A percentile compares a stretch with the other conserved stretches of the same genome.
Evolutionary conservation across 2,797 vertebrate genomes (phyloP).

Genomic region (Graptemys geographica): DNA sequence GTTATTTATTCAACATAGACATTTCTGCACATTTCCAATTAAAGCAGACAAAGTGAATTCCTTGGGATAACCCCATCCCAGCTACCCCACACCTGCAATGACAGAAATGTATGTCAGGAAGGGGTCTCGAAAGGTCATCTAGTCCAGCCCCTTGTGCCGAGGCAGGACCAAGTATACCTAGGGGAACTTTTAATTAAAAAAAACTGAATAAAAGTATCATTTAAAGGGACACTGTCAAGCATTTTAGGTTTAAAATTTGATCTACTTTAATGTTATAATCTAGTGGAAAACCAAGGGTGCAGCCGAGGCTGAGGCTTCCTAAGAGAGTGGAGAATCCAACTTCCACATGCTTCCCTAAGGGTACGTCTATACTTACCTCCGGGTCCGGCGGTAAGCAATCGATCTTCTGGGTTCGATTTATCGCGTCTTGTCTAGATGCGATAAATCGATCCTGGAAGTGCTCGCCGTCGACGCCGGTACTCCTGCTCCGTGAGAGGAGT

Average conservation of each 20-base stretch:
- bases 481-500: too few relatives aligned
- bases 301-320: background rate
- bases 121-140: background rate
- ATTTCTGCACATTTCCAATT: background rate
- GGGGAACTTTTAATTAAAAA: slow-evolving; percentile 47
- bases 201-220: slow-evolving; percentile 53
- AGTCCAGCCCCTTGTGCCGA: background rate
- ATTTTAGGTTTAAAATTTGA: slow-evolving; percentile 66
- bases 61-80: slow-evolving; percentile 62
- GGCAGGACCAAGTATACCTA: background rate
- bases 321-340: background rate
- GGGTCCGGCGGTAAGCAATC: too few relatives aligned
- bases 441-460: too few relatives aligned
- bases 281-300: slow-evolving; percentile 14
- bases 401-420: too few relatives aligned
- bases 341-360: background rate
- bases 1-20: background rate
- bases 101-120: background rate
- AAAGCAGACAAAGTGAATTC: slow-evolving; percentile 66
- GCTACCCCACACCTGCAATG: slow-evolving; percentile 47
- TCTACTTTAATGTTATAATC: slow-evolving; percentile 52
- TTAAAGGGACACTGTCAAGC: slow-evolving; percentile 57
- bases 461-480: too few relatives aligned
- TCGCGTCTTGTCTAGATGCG: too few relatives aligned
- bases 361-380: too few relatives aligned